Evolutionary conservation across 2,797 vertebrate species (phyloP).

Genomic region (Pristis pectinata): DNA sequence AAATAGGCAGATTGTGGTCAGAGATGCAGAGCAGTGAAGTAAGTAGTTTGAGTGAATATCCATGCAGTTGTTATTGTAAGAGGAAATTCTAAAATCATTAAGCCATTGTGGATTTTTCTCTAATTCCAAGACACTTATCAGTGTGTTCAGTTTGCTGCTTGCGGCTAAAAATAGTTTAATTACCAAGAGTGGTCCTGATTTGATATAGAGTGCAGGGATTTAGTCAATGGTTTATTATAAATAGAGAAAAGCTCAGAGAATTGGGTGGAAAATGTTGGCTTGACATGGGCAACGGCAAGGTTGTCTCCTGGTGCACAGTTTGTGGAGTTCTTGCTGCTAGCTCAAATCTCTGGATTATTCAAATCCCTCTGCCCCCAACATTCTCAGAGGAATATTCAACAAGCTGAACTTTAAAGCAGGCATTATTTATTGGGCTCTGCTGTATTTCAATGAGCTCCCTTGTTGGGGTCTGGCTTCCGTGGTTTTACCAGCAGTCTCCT

Average conservation of each 20-base stretch:
- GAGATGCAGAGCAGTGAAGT: neutral
- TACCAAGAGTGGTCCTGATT: neutral
- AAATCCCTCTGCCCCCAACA: neutral
- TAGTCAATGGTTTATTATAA: no score
- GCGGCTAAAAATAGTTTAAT: neutral
- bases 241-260: no score
- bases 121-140: neutral
- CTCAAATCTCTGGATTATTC: neutral
- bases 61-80: neutral
- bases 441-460: conserved; percentile 13
- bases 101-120: neutral
- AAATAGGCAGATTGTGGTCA: neutral
- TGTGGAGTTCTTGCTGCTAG: no score
- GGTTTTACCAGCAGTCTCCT: conserved; percentile 15
- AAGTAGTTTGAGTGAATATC: neutral
- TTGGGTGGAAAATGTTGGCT: no score
- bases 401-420: neutral
- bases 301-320: neutral
- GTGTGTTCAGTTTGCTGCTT: neutral
- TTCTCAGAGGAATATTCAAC: neutral
- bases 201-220: neutral
- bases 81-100: neutral
- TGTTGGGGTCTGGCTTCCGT: neutral
- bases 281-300: no score
- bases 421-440: neutral